Evolutionary conservation across 1,140 invertebrate species (phyloP), one percentile per base, ranked within the genome.

Genomic region (Phymorhynchus buccinoides): DNA sequence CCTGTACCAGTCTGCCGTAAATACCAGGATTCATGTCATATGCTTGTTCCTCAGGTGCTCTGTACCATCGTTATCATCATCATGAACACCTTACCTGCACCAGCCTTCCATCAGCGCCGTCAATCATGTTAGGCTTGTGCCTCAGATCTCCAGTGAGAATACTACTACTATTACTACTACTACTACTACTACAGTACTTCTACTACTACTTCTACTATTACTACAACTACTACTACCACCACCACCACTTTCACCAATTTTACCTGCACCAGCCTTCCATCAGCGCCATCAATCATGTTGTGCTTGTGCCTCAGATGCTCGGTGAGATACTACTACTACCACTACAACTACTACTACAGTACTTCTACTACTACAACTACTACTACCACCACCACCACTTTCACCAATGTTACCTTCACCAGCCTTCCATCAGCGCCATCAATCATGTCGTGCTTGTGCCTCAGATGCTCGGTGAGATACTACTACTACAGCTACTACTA

Each of bases 391-490:
- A 78, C 35, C 75, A 27, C 75, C 22, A 37, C 39, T 22, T 12
- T 41, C 14, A 3, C 39, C 75, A 78, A 22, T 3, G 42, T 35
- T n/a, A 39, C 77, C 41, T 30, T 7, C 42, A n/a, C n/a, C 77
- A 48, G 12, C 30, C 37, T 41, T 3, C 75, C 75, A 30, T 78
- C 35, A 37, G 42, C 39, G 3, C 39, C 42, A 6, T 42, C 75
- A 22, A n/a, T 27, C 41, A 52, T 56, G 41, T 30, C 27, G 42
- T 79, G 77, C 22, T 39, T 48, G 4, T 79, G 12, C 42, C 42
- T 79, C 77, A 79, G 77, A 22, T 79, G 77, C 37, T 41, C 14
- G 4, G 77, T 79, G 4, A 79, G 77, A 44, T 79, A 79, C 27
- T 48, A n/a, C n/a, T n/a, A n/a, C n/a, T n/a, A n/a, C n/a, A n/a